Percentiles rank a stretch among this genome's conserved stretches.
These are phyloP conservation scores for Malurus splendens DNA, from an alignment of 2,797 vertebrate genomes.

Conservation along the genomic window DNA sequence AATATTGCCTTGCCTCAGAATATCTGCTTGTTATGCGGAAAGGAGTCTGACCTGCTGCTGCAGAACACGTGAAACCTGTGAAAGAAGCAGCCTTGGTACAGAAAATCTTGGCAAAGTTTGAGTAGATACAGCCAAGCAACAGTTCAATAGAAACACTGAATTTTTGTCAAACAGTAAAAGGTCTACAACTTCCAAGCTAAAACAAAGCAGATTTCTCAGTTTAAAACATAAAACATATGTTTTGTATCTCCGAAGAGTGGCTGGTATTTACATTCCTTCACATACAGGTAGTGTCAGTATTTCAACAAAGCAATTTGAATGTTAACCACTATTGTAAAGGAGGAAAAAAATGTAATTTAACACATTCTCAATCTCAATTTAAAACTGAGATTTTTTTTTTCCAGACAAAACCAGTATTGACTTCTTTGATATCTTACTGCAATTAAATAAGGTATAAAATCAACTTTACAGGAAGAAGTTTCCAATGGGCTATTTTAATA, in stretches of 20 bases:
- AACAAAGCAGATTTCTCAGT: not conserved
- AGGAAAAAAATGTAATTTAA: not conserved
- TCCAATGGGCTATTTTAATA: slow-evolving; percentile 1
- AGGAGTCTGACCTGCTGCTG: not conserved
- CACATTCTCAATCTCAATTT: not conserved
- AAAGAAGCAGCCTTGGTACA: not conserved
- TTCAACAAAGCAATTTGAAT: not conserved
- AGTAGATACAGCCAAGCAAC: slow-evolving; percentile 15
- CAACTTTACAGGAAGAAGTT: not conserved
- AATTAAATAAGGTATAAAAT: slow-evolving; percentile 4
- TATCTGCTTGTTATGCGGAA: not conserved
- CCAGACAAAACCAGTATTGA: not conserved
- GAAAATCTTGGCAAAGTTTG: not conserved
- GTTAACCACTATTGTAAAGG: not conserved
- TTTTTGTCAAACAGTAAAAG: not conserved
- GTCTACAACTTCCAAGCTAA: slow-evolving; percentile 8
- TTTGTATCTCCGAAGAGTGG: not conserved
- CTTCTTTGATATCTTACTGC: not conserved
- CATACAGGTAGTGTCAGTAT: not conserved
- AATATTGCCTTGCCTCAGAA: not conserved
- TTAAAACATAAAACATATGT: not conserved
- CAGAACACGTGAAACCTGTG: not conserved
- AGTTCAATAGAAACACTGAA: not conserved
- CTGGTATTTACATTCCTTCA: slow-evolving; percentile 18
- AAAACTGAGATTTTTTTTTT: not conserved